Conservation (phyloP, 2,888 invertebrate genomes). For the Cylloceria caligata region DNA sequence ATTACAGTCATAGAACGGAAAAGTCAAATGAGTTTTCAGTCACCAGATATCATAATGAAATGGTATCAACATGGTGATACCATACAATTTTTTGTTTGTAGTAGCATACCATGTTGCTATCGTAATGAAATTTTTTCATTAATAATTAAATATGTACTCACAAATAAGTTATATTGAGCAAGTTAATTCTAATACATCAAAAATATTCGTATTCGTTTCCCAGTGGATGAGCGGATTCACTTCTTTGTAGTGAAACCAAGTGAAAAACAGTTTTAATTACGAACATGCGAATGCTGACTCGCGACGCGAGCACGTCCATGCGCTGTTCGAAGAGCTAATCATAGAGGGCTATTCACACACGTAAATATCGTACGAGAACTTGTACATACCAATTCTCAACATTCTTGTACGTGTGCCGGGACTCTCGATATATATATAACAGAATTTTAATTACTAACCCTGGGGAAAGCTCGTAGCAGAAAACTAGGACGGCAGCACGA, state of each 20-base stretch:
- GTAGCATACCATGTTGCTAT: too few species aligned
- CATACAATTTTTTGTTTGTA: too few species aligned
- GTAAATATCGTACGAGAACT: constrained; percentile 47
- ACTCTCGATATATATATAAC: constrained; percentile 64
- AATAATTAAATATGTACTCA: too few species aligned
- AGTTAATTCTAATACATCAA: background rate
- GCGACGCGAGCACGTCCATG: constrained; percentile 17
- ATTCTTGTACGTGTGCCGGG: constrained; percentile 27
- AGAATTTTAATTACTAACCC: constrained; percentile 70
- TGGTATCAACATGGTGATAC: too few species aligned
- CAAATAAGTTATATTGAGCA: too few species aligned
- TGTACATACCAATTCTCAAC: constrained; percentile 13
- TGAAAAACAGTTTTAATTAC: constrained; percentile 63
- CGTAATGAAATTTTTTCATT: too few species aligned
- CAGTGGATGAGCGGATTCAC: constrained; percentile 31
- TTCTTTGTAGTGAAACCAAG: constrained; percentile 35
- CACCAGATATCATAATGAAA: too few species aligned
- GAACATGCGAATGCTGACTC: constrained; percentile 54
- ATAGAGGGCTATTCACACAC: constrained; percentile 42
- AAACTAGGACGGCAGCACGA: constrained; percentile 43
- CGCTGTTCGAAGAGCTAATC: constrained; percentile 21
- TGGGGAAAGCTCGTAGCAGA: background rate
- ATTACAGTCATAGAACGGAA: too few species aligned
- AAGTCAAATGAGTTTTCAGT: too few species aligned
- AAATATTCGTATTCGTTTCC: constrained; percentile 6